A percentile compares a stretch with the other conserved stretches of the same genome.
These are phyloP conservation scores for Drosophila kuntzei DNA, from an alignment of 2,888 invertebrate genomes.

Conservation along the genomic window DNA sequence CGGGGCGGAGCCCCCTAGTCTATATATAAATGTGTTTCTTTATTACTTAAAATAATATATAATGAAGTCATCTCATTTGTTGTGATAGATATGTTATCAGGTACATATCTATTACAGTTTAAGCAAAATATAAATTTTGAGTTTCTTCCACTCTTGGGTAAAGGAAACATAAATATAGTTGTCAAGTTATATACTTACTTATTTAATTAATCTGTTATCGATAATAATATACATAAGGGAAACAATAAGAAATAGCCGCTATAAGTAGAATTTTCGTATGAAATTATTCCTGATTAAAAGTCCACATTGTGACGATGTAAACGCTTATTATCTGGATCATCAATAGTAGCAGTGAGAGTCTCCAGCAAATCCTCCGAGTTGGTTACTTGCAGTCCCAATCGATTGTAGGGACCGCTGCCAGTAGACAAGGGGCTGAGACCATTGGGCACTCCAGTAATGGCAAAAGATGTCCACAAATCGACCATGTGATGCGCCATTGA, in stretches of 20 bases:
- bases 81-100: no score
- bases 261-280: not conserved
- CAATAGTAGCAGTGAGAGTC: conserved; percentile 76
- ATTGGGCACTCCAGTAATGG: conserved; percentile 80
- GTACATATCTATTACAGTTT: no score
- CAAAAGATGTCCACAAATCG: conserved; percentile 85
- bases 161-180: no score
- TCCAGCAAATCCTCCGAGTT: conserved; percentile 72
- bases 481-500: conserved; percentile 86
- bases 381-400: conserved; percentile 69
- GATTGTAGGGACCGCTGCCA: conserved; percentile 84
- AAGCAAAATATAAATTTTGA: no score
- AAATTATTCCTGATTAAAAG: conserved; percentile 52
- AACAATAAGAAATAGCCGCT: not conserved
- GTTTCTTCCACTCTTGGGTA: no score
- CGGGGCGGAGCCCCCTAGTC: no score
- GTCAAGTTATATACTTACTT: no score
- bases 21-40: no score
- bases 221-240: not conserved
- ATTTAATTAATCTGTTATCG: not conserved
- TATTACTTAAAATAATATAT: no score
- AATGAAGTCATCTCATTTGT: no score
- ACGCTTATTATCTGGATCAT: conserved; percentile 76
- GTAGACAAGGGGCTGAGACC: conserved; percentile 53
- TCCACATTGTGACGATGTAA: conserved; percentile 59